Percentiles rank a stretch among this genome's conserved stretches.
Evolutionary conservation across 1,140 invertebrate genomes (phyloP).

Genomic region (Tetraneura akinire): DNA sequence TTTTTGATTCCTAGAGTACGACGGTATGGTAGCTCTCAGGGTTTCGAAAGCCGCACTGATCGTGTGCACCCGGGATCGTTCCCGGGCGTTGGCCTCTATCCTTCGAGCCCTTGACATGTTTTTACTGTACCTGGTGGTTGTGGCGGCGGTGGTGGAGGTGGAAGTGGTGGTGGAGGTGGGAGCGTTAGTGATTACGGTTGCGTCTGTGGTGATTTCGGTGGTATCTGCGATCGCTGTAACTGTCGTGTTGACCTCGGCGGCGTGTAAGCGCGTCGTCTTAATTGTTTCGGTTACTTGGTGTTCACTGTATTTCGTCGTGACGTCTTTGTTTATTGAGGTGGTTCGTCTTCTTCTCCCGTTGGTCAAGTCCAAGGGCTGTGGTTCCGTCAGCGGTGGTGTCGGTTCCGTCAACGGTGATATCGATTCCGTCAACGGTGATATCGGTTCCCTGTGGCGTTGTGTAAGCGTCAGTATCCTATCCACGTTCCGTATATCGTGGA

Average conservation of each 20-base stretch:
- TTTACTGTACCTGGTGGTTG: slow-evolving; percentile 76
- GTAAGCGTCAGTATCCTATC: slow-evolving; percentile 40
- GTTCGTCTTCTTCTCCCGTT: background rate
- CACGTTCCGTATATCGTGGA: slow-evolving; percentile 41
- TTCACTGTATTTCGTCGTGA: no score
- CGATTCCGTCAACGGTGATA: background rate
- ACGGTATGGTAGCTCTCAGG: slow-evolving; percentile 77
- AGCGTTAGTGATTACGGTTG: no score
- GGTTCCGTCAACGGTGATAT: background rate
- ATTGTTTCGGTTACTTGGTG: no score
- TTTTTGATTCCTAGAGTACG: slow-evolving; percentile 91
- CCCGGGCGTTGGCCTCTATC: slow-evolving; percentile 91
- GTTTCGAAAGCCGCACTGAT: slow-evolving; percentile 94
- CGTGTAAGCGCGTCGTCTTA: no score
- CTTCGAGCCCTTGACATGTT: slow-evolving; percentile 90
- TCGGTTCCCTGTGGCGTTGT: slow-evolving; percentile 2
- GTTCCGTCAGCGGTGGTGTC: background rate
- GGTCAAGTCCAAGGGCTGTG: slow-evolving; percentile 40
- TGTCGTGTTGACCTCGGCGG: no score
- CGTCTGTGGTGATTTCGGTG: background rate
- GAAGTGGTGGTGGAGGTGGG: no score
- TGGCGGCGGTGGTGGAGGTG: slow-evolving; percentile 59
- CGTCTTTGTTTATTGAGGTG: no score
- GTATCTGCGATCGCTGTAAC: background rate
- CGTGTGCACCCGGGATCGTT: slow-evolving; percentile 88